These are phyloP conservation scores for Leptinotarsa texana DNA, from an alignment of 1,140 invertebrate genomes.

Conservation along the genomic window DNA sequence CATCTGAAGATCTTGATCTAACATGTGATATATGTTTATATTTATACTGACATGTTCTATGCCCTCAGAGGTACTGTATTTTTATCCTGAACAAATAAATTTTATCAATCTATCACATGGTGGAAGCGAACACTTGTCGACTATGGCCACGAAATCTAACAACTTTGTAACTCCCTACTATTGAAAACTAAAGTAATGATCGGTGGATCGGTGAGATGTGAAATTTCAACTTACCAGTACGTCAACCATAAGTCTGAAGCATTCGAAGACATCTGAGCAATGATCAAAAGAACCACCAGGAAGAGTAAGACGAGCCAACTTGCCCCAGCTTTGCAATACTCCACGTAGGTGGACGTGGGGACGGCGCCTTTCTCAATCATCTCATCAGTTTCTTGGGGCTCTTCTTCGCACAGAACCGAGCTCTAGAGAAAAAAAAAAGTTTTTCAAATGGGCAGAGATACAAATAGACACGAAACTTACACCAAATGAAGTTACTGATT, in stretches of 20 bases:
- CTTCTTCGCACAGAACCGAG: conserved; percentile 49
- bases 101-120: too few species aligned
- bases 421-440: conserved; percentile 24
- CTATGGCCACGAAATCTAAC: too few species aligned
- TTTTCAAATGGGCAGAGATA: not conserved
- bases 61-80: too few species aligned
- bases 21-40: too few species aligned
- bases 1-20: too few species aligned
- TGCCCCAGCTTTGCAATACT: conserved; percentile 62
- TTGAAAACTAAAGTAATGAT: too few species aligned
- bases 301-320: conserved; percentile 55
- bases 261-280: conserved; percentile 60
- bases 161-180: too few species aligned
- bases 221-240: conserved; percentile 61
- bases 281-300: conserved; percentile 54
- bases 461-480: conserved; percentile 27
- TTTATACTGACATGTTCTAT: too few species aligned
- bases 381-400: conserved; percentile 62
- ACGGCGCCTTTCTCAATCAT: conserved; percentile 63
- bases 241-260: conserved; percentile 74
- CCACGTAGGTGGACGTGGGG: conserved; percentile 59
- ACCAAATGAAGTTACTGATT: conserved; percentile 35
- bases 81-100: too few species aligned
- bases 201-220: not conserved
- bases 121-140: too few species aligned